A percentile compares a stretch with the other conserved stretches of the same genome.
Conservation (phyloP, 2,888 invertebrate genomes). For the Patella depressa region DNA sequence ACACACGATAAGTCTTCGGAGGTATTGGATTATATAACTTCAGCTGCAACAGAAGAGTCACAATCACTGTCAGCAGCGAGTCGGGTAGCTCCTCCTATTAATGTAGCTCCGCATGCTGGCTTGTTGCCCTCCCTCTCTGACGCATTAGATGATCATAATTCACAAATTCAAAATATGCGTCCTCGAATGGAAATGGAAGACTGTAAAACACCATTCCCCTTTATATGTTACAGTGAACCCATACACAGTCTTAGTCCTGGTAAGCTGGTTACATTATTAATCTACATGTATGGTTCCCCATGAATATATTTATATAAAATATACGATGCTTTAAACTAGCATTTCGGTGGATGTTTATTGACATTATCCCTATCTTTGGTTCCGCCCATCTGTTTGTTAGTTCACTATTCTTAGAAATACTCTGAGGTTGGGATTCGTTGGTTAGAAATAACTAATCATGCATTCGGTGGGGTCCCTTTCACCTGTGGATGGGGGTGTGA, state of each 20-base stretch:
- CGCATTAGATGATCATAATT: background rate
- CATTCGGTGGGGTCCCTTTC: too few relatives aligned
- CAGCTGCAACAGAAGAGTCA: background rate
- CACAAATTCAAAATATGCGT: slow-evolving; percentile 8
- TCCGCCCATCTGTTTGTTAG: too few relatives aligned
- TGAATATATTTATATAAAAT: too few relatives aligned
- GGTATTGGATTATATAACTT: background rate
- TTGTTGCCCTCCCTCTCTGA: background rate
- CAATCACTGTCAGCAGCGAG: background rate
- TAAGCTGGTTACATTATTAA: slow-evolving; percentile 26
- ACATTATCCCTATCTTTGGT: too few relatives aligned
- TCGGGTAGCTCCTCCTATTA: background rate
- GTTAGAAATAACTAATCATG: too few relatives aligned
- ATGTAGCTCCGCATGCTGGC: background rate
- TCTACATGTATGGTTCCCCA: too few relatives aligned
- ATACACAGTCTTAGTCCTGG: slow-evolving; percentile 49
- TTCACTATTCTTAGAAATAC: too few relatives aligned
- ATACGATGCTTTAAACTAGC: too few relatives aligned
- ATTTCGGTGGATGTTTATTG: too few relatives aligned
- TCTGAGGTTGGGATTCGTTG: too few relatives aligned
- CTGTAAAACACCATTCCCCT: slow-evolving; percentile 46
- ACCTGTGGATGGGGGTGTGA: too few relatives aligned
- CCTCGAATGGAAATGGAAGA: slow-evolving; percentile 41
- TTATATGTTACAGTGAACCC: slow-evolving; percentile 53
- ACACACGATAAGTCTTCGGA: background rate